Conservation (phyloP, 2,888 invertebrate species). For the Gibbula magus region DNA sequence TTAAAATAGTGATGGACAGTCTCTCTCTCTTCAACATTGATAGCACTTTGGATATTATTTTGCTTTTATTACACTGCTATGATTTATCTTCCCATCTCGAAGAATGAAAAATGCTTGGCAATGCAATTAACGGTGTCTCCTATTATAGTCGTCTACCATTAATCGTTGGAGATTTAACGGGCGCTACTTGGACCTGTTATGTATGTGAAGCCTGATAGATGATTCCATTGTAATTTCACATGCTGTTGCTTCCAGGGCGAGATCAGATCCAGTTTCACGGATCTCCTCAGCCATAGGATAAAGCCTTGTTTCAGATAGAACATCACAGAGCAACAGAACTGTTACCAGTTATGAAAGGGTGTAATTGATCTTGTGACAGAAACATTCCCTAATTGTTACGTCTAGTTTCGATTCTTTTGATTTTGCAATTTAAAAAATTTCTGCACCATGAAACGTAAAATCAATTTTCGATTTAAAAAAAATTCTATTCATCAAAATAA, state of each 20-base stretch:
- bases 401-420: too few relatives aligned
- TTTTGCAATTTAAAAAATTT: too few relatives aligned
- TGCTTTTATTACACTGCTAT: not conserved
- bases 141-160: not conserved
- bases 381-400: too few relatives aligned
- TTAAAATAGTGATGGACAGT: not conserved
- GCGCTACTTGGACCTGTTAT: not conserved
- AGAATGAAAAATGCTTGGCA: not conserved
- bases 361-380: too few relatives aligned
- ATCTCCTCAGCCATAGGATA: not conserved
- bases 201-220: constrained; percentile 21
- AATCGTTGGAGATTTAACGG: not conserved
- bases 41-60: not conserved
- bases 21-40: not conserved
- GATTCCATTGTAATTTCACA: constrained; percentile 4
- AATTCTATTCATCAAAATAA: too few relatives aligned
- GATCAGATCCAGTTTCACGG: not conserved
- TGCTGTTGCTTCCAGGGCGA: not conserved
- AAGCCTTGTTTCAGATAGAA: not conserved
- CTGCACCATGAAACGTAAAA: too few relatives aligned
- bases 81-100: not conserved
- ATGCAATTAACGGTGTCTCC: constrained; percentile 11
- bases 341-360: too few relatives aligned
- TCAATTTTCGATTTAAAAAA: too few relatives aligned
- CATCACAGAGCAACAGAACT: too few relatives aligned